A percentile compares a stretch with the other conserved stretches of the same genome.
Conservation (phyloP, 2,113 vertebrate genomes). For the Festucalex cinctus region DNA sequence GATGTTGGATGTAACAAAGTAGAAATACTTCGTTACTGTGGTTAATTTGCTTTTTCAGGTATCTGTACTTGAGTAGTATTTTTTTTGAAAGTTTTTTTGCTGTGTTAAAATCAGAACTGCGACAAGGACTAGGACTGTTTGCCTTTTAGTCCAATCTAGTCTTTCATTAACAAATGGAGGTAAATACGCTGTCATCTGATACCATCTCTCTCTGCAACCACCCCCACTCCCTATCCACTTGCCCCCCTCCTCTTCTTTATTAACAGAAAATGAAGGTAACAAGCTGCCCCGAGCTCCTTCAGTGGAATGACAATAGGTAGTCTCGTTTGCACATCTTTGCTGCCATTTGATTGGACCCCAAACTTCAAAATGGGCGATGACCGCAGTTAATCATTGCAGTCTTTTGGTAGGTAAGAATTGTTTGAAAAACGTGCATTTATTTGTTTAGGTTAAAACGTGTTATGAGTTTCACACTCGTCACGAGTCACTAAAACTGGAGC, state of each 20-base stretch:
- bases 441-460: neutral
- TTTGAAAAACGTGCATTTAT: too few species aligned
- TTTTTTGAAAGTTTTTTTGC: neutral
- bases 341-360: neutral
- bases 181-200: slow-evolving; percentile 68
- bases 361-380: neutral
- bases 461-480: neutral
- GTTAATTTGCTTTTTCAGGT: neutral
- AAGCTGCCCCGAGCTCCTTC: slow-evolving; percentile 38
- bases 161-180: slow-evolving; percentile 67
- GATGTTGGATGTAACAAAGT: neutral
- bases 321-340: slow-evolving; percentile 20
- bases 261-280: slow-evolving; percentile 38
- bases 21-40: neutral
- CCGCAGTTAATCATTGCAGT: too few species aligned
- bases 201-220: slow-evolving; percentile 62
- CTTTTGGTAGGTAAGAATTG: too few species aligned
- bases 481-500: slow-evolving; percentile 33
- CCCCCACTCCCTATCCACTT: neutral
- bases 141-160: slow-evolving; percentile 44
- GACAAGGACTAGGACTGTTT: slow-evolving; percentile 17
- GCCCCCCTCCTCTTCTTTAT: slow-evolving; percentile 25
- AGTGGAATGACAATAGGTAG: slow-evolving; percentile 49
- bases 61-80: neutral
- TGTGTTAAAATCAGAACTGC: neutral